Conservation (phyloP, 2,888 invertebrate species). For the Salticus scenicus region DNA sequence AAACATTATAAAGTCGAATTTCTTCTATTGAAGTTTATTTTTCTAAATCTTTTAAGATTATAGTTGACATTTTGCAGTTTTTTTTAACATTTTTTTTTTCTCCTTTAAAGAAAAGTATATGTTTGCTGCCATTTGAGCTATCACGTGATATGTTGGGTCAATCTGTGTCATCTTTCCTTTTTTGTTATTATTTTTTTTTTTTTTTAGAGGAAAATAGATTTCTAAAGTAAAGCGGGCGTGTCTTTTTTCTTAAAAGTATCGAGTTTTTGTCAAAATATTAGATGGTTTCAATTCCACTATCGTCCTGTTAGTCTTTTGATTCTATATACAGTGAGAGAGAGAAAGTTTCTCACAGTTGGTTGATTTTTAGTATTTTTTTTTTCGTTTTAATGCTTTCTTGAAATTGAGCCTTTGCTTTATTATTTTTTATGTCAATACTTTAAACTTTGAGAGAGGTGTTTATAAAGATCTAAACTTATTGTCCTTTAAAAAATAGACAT, state of each 20-base stretch:
- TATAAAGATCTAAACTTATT: neutral
- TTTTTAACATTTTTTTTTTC: slow-evolving; percentile 30
- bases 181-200: neutral
- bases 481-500: too few relatives aligned
- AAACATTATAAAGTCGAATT: slow-evolving; percentile 63
- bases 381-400: slow-evolving; percentile 29
- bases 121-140: slow-evolving; percentile 59
- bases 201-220: neutral
- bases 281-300: neutral
- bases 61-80: slow-evolving; percentile 13
- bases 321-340: slow-evolving; percentile 33
- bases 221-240: neutral
- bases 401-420: slow-evolving; percentile 1
- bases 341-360: slow-evolving; percentile 52
- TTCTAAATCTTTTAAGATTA: slow-evolving; percentile 26
- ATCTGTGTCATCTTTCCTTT: neutral
- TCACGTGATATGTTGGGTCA: slow-evolving; percentile 12
- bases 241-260: slow-evolving; percentile 32
- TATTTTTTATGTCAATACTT: slow-evolving; percentile 9
- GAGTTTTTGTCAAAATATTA: slow-evolving; percentile 67
- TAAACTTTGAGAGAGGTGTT: neutral
- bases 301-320: slow-evolving; percentile 29
- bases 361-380: slow-evolving; percentile 40
- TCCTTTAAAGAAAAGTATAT: slow-evolving; percentile 30
- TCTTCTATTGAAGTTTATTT: slow-evolving; percentile 38